phyloP scores from a whole-genome alignment of 2,797 vertebrate genomes.

The Somateria mollissima region DNA sequence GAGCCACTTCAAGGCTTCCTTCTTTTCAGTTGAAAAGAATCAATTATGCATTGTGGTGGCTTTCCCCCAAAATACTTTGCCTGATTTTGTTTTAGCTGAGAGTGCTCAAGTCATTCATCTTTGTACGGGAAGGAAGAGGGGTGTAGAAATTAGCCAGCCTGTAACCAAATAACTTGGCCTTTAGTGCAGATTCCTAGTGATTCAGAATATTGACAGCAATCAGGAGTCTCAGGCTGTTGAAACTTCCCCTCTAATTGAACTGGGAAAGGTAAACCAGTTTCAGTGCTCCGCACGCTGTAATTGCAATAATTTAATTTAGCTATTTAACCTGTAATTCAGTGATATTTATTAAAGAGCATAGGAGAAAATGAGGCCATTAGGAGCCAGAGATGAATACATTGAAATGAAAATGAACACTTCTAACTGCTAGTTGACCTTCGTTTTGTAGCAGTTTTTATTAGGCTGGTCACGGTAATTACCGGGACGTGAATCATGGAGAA shows the following conservation, averaged over 20 bases:
- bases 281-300: constrained; percentile 88
- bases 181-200: constrained; percentile 51
- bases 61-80: constrained; percentile 70
- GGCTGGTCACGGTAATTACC: constrained; percentile 94
- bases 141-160: constrained; percentile 48
- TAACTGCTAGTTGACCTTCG: constrained; percentile 99
- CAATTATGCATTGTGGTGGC: constrained; percentile 64
- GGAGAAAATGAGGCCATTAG: constrained; percentile 99
- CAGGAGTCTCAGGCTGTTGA: constrained; percentile 82
- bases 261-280: constrained; percentile 89
- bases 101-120: constrained; percentile 57
- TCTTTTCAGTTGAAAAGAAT: constrained; percentile 72
- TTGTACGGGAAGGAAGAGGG: constrained; percentile 23
- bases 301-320: constrained; percentile 99
- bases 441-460: constrained; percentile 97
- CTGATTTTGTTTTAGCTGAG: constrained; percentile 69
- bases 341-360: constrained; percentile 99
- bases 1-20: constrained; percentile 69
- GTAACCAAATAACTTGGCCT: constrained; percentile 69
- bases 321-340: constrained; percentile 99
- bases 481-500: constrained; percentile 93
- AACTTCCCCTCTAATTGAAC: constrained; percentile 90
- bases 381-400: constrained; percentile 97
- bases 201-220: constrained; percentile 85
- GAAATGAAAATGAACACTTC: constrained; percentile 98